phyloP scores from a whole-genome alignment of 2,888 invertebrate genomes.

The Stenurella melanura region DNA sequence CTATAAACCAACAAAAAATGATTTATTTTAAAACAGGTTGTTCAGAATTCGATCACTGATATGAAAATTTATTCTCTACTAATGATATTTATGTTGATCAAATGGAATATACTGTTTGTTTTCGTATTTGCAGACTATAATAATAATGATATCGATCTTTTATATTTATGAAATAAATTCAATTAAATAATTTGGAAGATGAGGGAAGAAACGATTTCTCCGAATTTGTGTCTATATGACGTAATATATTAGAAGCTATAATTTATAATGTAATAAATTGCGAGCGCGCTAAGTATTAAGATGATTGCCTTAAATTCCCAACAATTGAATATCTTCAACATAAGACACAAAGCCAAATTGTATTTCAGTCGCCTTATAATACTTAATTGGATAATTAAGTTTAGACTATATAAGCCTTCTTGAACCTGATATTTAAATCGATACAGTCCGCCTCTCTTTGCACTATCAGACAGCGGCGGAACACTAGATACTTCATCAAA shows the following conservation, averaged over 20 bases:
- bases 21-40: too few relatives aligned
- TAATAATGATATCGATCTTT: too few relatives aligned
- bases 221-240: too few relatives aligned
- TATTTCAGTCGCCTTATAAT: conserved; percentile 25
- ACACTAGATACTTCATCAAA: neutral
- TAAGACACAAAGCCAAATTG: conserved; percentile 20
- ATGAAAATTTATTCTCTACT: too few relatives aligned
- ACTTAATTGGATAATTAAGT: conserved; percentile 33
- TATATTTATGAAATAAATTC: too few relatives aligned
- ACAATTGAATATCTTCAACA: conserved; percentile 20
- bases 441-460: conserved; percentile 10
- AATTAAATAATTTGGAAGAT: too few relatives aligned
- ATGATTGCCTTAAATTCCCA: conserved; percentile 13
- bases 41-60: too few relatives aligned
- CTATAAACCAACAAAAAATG: too few relatives aligned
- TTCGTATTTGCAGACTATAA: too few relatives aligned
- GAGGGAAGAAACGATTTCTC: too few relatives aligned
- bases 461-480: neutral
- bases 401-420: conserved; percentile 28
- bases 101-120: too few relatives aligned
- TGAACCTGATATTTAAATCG: conserved; percentile 28
- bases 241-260: neutral
- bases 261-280: neutral
- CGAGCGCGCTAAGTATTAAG: neutral
- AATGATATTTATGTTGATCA: too few relatives aligned